These are phyloP conservation scores for Apamea monoglypha DNA, from an alignment of 2,888 invertebrate genomes.

Conservation along the genomic window DNA sequence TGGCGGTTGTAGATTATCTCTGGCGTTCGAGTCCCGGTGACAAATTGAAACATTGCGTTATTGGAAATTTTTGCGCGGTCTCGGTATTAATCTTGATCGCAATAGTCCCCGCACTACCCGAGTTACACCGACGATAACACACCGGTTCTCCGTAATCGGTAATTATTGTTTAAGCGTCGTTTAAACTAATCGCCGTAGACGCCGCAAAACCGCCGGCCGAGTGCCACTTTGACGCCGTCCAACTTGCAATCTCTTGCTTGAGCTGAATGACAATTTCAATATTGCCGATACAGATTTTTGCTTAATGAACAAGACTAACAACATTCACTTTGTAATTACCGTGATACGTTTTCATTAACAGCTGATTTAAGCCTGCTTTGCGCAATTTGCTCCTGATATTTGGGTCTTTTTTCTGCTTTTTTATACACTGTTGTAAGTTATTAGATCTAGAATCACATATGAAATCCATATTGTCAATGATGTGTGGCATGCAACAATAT, in stretches of 20 bases:
- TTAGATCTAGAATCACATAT: slow-evolving; percentile 19
- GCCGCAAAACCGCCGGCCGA: slow-evolving; percentile 72
- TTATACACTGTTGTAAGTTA: slow-evolving; percentile 2
- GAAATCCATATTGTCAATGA: slow-evolving; percentile 23
- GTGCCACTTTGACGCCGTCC: slow-evolving; percentile 77
- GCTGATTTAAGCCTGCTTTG: slow-evolving; percentile 72
- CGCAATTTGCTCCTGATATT: slow-evolving; percentile 70
- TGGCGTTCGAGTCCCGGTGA: slow-evolving; percentile 56
- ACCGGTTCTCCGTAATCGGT: slow-evolving; percentile 82
- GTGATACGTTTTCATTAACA: slow-evolving; percentile 80
- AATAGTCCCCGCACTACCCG: slow-evolving; percentile 67
- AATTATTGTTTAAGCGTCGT: slow-evolving; percentile 88
- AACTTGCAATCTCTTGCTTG: slow-evolving; percentile 77
- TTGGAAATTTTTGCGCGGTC: slow-evolving; percentile 67
- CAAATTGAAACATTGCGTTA: slow-evolving; percentile 70
- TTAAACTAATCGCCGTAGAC: slow-evolving; percentile 84
- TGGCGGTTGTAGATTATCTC: slow-evolving; percentile 64
- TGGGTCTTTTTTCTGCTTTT: slow-evolving; percentile 57
- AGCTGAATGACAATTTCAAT: slow-evolving; percentile 82
- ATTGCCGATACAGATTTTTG: slow-evolving; percentile 81
- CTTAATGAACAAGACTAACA: slow-evolving; percentile 82
- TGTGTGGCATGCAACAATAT: slow-evolving; percentile 12
- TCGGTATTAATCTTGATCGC: slow-evolving; percentile 67
- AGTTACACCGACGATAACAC: slow-evolving; percentile 75
- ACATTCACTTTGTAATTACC: slow-evolving; percentile 84